phyloP scores from a whole-genome alignment of 2,888 invertebrate species.

The Cylloceria caligata region DNA sequence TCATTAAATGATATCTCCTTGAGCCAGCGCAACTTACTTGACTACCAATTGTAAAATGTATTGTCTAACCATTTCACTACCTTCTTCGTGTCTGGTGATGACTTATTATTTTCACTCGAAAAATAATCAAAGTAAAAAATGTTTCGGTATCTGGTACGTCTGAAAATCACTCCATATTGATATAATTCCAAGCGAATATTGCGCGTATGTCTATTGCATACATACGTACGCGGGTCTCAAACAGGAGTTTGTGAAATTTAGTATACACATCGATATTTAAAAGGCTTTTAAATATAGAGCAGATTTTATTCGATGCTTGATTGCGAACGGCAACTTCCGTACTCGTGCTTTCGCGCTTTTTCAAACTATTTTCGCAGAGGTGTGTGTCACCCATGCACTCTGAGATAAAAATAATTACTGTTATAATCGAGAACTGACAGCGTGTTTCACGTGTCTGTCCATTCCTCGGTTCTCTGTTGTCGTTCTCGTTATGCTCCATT shows the following conservation, averaged over 20 bases:
- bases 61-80: no score
- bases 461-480: not conserved
- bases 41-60: no score
- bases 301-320: slow-evolving; percentile 6
- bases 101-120: not conserved
- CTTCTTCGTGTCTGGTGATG: no score
- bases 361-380: not conserved
- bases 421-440: slow-evolving; percentile 14
- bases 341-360: slow-evolving; percentile 9
- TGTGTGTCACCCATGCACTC: not conserved
- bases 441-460: not conserved
- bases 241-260: slow-evolving; percentile 14
- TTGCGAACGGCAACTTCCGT: slow-evolving; percentile 5
- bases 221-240: not conserved
- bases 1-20: no score
- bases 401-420: slow-evolving; percentile 23
- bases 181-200: not conserved
- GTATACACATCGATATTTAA: slow-evolving; percentile 12
- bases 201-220: not conserved
- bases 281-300: slow-evolving; percentile 24
- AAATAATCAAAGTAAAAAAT: not conserved
- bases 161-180: not conserved
- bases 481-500: slow-evolving; percentile 26
- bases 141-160: not conserved
- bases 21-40: no score